Conservation (phyloP, 1,140 invertebrate genomes). For the Chionoecetes opilio region DNA sequence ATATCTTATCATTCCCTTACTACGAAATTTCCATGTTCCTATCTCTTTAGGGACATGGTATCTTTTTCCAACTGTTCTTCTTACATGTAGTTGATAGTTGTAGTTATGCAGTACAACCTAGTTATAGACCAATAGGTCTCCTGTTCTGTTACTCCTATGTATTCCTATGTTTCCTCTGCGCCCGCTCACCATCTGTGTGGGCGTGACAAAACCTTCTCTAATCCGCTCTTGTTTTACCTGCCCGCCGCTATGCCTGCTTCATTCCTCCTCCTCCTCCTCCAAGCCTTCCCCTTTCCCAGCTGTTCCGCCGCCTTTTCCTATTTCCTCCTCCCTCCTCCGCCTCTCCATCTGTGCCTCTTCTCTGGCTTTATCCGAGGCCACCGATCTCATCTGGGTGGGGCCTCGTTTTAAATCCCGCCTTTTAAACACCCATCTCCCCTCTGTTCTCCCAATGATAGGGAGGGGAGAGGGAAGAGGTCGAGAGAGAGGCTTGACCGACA, state of each 20-base stretch:
- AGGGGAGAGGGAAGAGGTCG: background rate
- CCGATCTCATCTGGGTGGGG: too few relatives aligned
- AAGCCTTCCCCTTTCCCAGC: background rate
- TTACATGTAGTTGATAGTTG: too few relatives aligned
- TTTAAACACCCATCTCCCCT: background rate
- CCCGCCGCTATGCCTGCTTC: background rate
- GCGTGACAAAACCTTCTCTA: slow-evolving; percentile 18
- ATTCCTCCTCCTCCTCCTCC: background rate
- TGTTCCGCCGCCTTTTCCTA: background rate
- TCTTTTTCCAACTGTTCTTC: too few relatives aligned
- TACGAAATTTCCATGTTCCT: too few relatives aligned
- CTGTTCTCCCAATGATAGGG: background rate
- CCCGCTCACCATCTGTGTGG: background rate
- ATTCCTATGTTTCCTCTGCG: too few relatives aligned
- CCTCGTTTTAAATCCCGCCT: background rate
- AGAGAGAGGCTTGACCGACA: too few relatives aligned
- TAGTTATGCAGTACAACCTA: too few relatives aligned
- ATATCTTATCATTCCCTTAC: too few relatives aligned
- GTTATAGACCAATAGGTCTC: too few relatives aligned
- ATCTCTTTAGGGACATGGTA: too few relatives aligned
- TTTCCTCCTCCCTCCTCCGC: background rate
- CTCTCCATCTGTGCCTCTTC: background rate
- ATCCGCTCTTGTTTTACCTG: slow-evolving; percentile 28
- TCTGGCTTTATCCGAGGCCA: too few relatives aligned
- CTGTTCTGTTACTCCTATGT: too few relatives aligned